Evolutionary conservation across 2,888 invertebrate genomes (phyloP).

Genomic region (Chymomyza caudatula): DNA sequence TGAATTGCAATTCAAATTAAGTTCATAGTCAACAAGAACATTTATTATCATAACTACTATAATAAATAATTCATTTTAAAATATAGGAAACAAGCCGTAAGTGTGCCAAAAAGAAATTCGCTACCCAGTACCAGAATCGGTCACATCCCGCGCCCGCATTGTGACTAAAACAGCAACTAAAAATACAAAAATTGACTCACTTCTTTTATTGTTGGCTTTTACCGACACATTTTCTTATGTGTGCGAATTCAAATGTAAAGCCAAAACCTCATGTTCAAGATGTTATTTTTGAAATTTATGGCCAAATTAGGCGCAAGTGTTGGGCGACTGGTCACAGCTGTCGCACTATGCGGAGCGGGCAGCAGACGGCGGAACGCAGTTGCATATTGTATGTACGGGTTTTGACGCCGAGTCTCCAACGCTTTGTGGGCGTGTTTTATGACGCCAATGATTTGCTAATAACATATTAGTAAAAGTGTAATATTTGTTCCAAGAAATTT

Average conservation of each 20-base stretch:
- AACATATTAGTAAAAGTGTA: constrained; percentile 23
- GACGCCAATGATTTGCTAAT: constrained; percentile 18
- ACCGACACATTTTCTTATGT: constrained; percentile 11
- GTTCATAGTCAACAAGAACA: constrained; percentile 45
- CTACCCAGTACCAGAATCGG: no score
- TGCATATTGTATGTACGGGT: neutral
- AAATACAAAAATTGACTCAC: constrained; percentile 71
- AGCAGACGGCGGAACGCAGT: neutral
- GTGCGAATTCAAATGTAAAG: neutral
- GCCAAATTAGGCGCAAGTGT: constrained; percentile 62
- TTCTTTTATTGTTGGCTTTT: constrained; percentile 34
- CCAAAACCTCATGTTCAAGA: no score
- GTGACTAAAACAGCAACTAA: constrained; percentile 56
- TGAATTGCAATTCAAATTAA: constrained; percentile 26
- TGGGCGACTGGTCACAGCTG: constrained; percentile 27
- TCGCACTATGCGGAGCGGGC: neutral
- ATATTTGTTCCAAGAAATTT: no score
- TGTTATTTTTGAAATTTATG: constrained; percentile 52
- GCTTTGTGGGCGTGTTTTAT: constrained; percentile 38
- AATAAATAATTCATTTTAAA: no score
- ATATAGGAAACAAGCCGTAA: constrained; percentile 39
- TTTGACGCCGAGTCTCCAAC: constrained; percentile 10
- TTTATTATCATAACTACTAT: constrained; percentile 11
- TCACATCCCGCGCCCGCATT: no score
- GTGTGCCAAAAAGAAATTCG: constrained; percentile 44